Evolutionary conservation across 2,888 invertebrate species (phyloP).

Genomic region (Brachylomia viminalis): DNA sequence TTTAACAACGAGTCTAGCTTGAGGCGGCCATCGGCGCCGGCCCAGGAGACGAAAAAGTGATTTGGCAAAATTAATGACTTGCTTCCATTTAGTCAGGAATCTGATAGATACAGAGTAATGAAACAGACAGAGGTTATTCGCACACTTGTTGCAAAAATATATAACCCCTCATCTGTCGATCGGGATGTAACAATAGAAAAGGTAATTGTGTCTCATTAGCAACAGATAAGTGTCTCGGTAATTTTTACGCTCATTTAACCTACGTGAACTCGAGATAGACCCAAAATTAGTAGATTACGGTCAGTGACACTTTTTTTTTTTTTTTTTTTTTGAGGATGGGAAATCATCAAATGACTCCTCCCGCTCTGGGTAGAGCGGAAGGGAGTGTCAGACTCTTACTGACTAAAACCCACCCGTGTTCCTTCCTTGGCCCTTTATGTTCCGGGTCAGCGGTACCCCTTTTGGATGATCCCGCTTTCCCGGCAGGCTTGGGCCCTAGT

Average conservation of each 20-base stretch:
- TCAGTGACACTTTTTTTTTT: conserved; percentile 44
- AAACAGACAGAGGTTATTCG: conserved; percentile 43
- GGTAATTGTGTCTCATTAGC: no score
- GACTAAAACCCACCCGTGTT: no score
- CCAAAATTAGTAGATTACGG: conserved; percentile 49
- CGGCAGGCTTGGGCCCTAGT: no score
- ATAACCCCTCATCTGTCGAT: no score
- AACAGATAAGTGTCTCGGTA: conserved; percentile 6
- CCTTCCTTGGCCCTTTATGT: no score
- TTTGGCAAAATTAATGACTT: conserved; percentile 81
- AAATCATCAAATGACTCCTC: no score
- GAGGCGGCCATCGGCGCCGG: conserved; percentile 70
- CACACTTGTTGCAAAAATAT: conserved; percentile 11
- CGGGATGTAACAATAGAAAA: no score
- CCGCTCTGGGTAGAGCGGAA: no score
- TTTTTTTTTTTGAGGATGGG: no score
- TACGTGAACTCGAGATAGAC: conserved; percentile 34
- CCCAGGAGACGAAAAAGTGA: conserved; percentile 79
- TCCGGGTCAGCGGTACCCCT: no score
- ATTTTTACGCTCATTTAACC: conserved; percentile 41
- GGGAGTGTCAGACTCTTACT: no score
- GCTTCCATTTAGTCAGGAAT: conserved; percentile 76
- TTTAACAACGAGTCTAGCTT: conserved; percentile 67
- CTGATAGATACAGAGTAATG: conserved; percentile 65
- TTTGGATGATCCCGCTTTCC: no score